phyloP scores from a whole-genome alignment of 2,888 invertebrate species.

The Onchidella celtica region DNA sequence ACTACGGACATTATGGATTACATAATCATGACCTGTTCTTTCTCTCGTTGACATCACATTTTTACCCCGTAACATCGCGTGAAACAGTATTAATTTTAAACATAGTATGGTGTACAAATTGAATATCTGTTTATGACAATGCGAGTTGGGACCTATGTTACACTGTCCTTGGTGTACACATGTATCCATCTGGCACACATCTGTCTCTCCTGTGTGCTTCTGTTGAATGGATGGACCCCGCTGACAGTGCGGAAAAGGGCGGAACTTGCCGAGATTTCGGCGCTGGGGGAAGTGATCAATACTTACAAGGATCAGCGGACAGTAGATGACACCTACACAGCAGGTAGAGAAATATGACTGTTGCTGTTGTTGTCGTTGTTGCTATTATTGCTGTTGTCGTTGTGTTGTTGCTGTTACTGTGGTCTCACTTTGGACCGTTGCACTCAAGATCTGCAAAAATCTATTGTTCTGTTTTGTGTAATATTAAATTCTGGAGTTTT shows the following conservation, averaged over 20 bases:
- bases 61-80: no score
- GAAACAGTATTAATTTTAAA: no score
- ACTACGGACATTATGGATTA: no score
- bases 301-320: slow-evolving; percentile 69
- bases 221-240: slow-evolving; percentile 78
- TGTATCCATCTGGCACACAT: slow-evolving; percentile 46
- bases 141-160: slow-evolving; percentile 11
- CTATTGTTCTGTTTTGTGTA: no score
- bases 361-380: background rate
- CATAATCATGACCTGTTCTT: no score
- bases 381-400: no score
- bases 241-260: slow-evolving; percentile 71
- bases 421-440: no score
- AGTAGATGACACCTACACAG: slow-evolving; percentile 70
- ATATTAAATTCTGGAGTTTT: no score
- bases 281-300: slow-evolving; percentile 63
- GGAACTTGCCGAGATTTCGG: slow-evolving; percentile 70
- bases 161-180: slow-evolving; percentile 38
- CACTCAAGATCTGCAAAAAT: no score
- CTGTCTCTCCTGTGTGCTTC: slow-evolving; percentile 72
- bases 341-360: slow-evolving; percentile 41
- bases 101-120: no score
- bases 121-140: background rate
- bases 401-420: no score
- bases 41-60: no score